phyloP scores from a whole-genome alignment of 2,113 vertebrate genomes.

The Uria aalge region DNA sequence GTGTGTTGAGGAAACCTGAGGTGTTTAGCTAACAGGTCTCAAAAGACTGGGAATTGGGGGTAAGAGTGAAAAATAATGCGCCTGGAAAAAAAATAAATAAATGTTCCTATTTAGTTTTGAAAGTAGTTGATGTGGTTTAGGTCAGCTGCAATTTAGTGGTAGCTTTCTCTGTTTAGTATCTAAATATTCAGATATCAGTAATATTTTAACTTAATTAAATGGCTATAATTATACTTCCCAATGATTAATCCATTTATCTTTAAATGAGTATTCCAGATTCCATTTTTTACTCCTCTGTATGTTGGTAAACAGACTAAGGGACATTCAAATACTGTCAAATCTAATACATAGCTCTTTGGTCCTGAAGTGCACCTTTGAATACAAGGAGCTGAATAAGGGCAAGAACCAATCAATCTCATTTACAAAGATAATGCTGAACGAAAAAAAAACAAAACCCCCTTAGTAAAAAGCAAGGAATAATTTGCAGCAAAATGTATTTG shows the following conservation, averaged over 20 bases:
- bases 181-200: background rate
- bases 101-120: background rate
- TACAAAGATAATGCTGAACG: background rate
- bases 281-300: background rate
- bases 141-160: background rate
- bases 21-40: background rate
- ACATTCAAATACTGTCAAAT: background rate
- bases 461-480: background rate
- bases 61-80: background rate
- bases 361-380: background rate
- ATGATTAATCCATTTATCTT: background rate
- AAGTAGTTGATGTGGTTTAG: background rate
- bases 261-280: background rate
- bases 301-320: background rate
- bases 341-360: background rate
- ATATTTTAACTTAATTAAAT: background rate
- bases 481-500: background rate
- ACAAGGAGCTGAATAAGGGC: background rate
- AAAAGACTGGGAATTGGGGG: background rate
- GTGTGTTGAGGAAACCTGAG: background rate
- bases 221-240: background rate
- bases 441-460: background rate
- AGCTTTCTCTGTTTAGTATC: background rate
- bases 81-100: background rate
- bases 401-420: background rate